Percentiles rank a stretch among this genome's conserved stretches.
Conservation (phyloP, 2,113 vertebrate genomes). For the Pseudopodoces humilis region DNA sequence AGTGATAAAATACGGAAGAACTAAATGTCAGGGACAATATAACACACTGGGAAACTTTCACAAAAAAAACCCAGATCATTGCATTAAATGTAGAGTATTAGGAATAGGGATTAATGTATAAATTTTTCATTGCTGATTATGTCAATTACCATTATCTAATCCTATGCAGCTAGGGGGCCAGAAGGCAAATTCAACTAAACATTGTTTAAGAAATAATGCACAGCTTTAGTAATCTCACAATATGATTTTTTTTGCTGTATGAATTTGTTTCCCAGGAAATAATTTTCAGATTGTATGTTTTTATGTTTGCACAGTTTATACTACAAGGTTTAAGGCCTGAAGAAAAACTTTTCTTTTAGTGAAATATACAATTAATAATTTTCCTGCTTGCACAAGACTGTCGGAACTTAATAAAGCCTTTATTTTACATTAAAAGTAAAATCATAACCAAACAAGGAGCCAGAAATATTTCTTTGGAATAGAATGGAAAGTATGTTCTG, state of each 20-base stretch:
- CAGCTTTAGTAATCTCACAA: background rate
- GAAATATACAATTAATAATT: background rate
- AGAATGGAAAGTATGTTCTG: background rate
- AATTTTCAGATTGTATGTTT: background rate
- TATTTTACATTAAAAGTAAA: background rate
- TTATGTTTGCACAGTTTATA: background rate
- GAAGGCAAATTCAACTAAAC: background rate
- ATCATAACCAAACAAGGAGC: background rate
- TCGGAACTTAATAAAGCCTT: background rate
- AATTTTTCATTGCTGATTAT: background rate
- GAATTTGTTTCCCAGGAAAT: background rate
- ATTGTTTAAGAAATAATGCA: background rate
- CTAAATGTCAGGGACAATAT: background rate
- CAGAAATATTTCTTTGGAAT: background rate
- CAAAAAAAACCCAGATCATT: accelerated
- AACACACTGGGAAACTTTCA: background rate
- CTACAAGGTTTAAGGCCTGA: background rate
- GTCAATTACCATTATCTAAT: background rate
- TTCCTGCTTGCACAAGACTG: accelerated
- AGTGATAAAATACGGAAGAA: background rate
- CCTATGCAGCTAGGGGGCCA: background rate
- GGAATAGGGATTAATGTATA: background rate
- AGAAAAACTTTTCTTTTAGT: background rate
- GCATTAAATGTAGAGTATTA: background rate
- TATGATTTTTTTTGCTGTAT: background rate